Base-by-base conservation (phyloP, 2,113 vertebrate genomes). In the Microtus montanus region DNA sequence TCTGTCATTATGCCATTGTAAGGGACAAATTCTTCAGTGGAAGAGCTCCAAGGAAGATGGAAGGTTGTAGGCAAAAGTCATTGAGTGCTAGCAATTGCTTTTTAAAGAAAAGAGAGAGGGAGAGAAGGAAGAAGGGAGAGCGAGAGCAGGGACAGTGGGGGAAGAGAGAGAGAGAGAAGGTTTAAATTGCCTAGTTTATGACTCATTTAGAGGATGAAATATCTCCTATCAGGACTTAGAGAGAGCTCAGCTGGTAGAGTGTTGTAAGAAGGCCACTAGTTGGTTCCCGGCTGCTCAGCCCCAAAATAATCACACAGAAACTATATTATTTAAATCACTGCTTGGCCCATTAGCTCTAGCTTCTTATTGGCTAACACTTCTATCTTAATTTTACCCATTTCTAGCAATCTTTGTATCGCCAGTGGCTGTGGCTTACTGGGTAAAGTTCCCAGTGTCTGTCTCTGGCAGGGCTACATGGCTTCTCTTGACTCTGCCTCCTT, bases 171-270 rank as follows among this genome's bases (percentile, higher is more conserved):
- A 63, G 61, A 75, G 54, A 96, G 61, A 71, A 84, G 58, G 83
- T 7, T 85, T 61, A 71, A 71, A 95, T 89, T 95, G 35, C 38
- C 54, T 95, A n/a, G 38, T 87, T 79, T 73, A 87, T 66, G 89
- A 89, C 3, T 54, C 58, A 89, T 85, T 92, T 93, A 88, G 15
- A 90, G 66, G 24, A 49, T 75, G 79, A 92, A 68, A 38, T 79
- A 86, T 3, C 61, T 94, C 75, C 38, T 49, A 15, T 89, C 79
- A 79, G 89, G 89, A 91, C 78, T 41, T 20, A 33, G 61, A 71
- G 70, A 64, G 17, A 64, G 58, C 58, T 84, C 58, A 19, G 58
- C 19, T 41, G 24, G 61, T 33, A 30, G 6, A 58, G 17, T 58
- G 19, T 58, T 58, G 54, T 58, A 20, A 20, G 19, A 19, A 58